phyloP scores from a whole-genome alignment of 2,888 invertebrate species.

The Meta bourneti region DNA sequence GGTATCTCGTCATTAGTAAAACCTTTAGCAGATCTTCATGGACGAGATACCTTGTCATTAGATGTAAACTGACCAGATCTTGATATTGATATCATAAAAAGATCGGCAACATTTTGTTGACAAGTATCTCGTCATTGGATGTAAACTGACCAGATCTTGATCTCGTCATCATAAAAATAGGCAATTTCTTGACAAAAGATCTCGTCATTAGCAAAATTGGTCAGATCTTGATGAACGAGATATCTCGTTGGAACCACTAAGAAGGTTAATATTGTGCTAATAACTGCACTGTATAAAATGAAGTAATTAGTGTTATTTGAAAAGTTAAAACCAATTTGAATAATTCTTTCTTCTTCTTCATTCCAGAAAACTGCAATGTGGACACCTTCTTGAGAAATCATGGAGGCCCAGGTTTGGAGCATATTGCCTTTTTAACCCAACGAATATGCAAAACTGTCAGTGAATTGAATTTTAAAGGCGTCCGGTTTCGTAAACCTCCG shows the following conservation, averaged over 20 bases:
- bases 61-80: too few species aligned
- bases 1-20: too few species aligned
- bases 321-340: background rate
- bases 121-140: too few species aligned
- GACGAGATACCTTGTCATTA: background rate
- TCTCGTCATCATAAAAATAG: too few species aligned
- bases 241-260: too few species aligned
- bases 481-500: constrained; percentile 81
- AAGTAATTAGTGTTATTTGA: background rate
- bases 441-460: constrained; percentile 80
- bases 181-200: too few species aligned
- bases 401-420: constrained; percentile 82
- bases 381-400: constrained; percentile 81
- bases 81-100: too few species aligned
- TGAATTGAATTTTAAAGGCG: constrained; percentile 79
- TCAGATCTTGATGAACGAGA: too few species aligned
- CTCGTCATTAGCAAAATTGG: background rate
- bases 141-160: too few species aligned
- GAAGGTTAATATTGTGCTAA: background rate
- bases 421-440: constrained; percentile 81
- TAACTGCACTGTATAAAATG: background rate
- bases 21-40: too few species aligned
- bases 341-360: background rate
- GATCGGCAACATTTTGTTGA: too few species aligned
- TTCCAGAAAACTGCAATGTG: constrained; percentile 81